These are phyloP conservation scores for Pyrgus malvae DNA, from an alignment of 2,888 invertebrate genomes.

Conservation along the genomic window DNA sequence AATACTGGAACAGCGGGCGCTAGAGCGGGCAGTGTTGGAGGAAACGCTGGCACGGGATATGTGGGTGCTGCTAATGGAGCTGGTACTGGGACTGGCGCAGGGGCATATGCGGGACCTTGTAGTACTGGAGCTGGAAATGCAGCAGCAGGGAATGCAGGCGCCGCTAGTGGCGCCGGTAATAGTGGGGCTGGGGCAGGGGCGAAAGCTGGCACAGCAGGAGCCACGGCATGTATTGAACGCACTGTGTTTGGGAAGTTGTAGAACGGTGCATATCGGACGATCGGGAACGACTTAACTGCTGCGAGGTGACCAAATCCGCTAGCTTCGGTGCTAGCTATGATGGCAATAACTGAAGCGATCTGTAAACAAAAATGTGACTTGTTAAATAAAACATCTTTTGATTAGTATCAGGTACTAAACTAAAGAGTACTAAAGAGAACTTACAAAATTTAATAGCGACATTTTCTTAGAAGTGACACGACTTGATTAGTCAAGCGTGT, in stretches of 20 bases:
- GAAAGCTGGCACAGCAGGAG: constrained; percentile 48
- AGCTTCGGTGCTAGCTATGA: constrained; percentile 70
- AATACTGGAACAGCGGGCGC: constrained; percentile 33
- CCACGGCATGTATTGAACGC: constrained; percentile 68
- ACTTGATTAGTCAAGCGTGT: constrained; percentile 65
- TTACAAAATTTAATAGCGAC: constrained; percentile 68
- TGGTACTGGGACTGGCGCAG: constrained; percentile 29
- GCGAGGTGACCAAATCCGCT: constrained; percentile 68
- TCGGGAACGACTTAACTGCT: constrained; percentile 59
- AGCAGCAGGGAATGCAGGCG: constrained; percentile 38
- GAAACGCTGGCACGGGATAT: constrained; percentile 32
- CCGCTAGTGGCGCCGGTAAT: constrained; percentile 39
- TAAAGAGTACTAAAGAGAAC: too few species aligned
- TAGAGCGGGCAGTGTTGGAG: constrained; percentile 36
- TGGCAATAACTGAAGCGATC: constrained; percentile 53
- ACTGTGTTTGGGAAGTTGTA: constrained; percentile 69
- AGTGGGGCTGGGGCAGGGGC: constrained; percentile 44
- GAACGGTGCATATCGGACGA: constrained; percentile 73
- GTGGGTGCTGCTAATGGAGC: constrained; percentile 31
- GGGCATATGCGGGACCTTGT: constrained; percentile 32
- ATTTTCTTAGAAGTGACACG: constrained; percentile 52
- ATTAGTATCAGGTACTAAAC: too few species aligned
- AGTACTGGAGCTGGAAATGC: constrained; percentile 33
- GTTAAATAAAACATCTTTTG: too few species aligned
- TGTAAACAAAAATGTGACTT: constrained; percentile 51